phyloP scores from a whole-genome alignment of 2,113 vertebrate genomes.

The Origma solitaria region DNA sequence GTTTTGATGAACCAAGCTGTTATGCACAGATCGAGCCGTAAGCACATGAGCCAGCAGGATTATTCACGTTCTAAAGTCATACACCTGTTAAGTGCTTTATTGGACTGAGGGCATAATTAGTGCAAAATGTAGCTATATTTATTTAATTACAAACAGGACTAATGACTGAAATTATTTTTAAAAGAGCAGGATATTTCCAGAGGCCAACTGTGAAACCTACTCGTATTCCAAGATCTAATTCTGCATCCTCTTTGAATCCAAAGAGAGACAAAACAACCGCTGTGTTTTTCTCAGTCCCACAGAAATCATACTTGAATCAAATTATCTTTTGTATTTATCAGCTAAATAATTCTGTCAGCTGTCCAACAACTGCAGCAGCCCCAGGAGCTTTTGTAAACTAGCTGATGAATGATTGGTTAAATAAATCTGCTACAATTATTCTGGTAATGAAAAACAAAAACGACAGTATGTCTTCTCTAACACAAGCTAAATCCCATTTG shows the following conservation, averaged over 20 bases:
- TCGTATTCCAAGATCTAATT: not conserved
- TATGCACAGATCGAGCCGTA: not conserved
- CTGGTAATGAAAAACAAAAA: conserved; percentile 50
- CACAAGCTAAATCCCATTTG: conserved; percentile 44
- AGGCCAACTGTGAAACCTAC: not conserved
- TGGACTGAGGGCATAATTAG: conserved; percentile 46
- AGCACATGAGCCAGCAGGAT: not conserved
- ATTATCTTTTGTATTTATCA: conserved; percentile 43
- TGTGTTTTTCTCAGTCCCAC: not conserved
- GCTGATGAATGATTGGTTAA: conserved; percentile 60
- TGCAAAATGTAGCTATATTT: conserved; percentile 25
- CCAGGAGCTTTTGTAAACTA: conserved; percentile 46
- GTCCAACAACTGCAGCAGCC: conserved; percentile 28
- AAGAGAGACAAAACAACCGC: not conserved
- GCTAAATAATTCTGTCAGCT: conserved; percentile 55
- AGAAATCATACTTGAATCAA: conserved; percentile 17
- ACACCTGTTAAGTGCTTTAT: conserved; percentile 52
- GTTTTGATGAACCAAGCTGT: conserved; percentile 39
- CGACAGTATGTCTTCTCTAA: conserved; percentile 25
- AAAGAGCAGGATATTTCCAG: conserved; percentile 26
- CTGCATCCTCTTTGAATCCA: not conserved
- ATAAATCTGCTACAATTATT: conserved; percentile 52
- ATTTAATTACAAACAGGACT: conserved; percentile 49
- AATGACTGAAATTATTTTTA: conserved; percentile 39
- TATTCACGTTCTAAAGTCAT: conserved; percentile 7